Evolutionary conservation across 1,140 invertebrate genomes (phyloP).

Genomic region (Cyclina sinensis): DNA sequence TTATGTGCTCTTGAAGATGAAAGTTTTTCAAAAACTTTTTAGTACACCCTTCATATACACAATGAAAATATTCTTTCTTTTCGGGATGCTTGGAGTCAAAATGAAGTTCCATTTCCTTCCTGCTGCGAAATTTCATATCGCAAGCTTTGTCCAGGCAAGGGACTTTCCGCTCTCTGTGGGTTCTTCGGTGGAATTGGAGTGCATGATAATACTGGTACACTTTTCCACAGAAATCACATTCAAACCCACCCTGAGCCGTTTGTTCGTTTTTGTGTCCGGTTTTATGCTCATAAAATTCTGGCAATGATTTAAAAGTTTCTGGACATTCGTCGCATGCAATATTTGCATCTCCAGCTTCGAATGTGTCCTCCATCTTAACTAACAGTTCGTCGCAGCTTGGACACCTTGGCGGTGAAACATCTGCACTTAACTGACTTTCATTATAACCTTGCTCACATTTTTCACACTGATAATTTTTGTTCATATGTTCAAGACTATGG

Average conservation of each 20-base stretch:
- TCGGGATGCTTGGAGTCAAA: slow-evolving; percentile 68
- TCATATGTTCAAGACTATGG: slow-evolving; percentile 73
- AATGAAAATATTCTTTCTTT: slow-evolving; percentile 67
- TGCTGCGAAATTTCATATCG: slow-evolving; percentile 65
- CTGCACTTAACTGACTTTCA: slow-evolving; percentile 11
- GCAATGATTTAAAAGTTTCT: slow-evolving; percentile 59
- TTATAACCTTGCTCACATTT: slow-evolving; percentile 70
- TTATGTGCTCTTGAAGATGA: slow-evolving; percentile 77
- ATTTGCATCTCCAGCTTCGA: slow-evolving; percentile 9
- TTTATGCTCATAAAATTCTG: slow-evolving; percentile 66
- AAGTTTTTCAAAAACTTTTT: slow-evolving; percentile 75
- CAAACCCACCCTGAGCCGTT: slow-evolving; percentile 8
- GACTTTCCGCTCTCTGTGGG: slow-evolving; percentile 43
- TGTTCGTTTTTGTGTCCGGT: slow-evolving; percentile 56
- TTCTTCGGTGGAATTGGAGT: slow-evolving; percentile 44
- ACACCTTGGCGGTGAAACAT: background rate
- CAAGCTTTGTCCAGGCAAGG: slow-evolving; percentile 67
- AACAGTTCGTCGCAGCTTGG: slow-evolving; percentile 35
- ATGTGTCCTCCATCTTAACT: slow-evolving; percentile 7
- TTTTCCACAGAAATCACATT: slow-evolving; percentile 67
- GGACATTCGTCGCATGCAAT: slow-evolving; percentile 65
- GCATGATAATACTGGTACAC: slow-evolving; percentile 49
- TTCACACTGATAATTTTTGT: slow-evolving; percentile 65
- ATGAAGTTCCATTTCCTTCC: slow-evolving; percentile 69
- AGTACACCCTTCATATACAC: slow-evolving; percentile 75